A percentile compares a stretch with the other conserved stretches of the same genome.
Conservation (phyloP, 2,888 invertebrate genomes). For the Cryptophagus acutangulus region DNA sequence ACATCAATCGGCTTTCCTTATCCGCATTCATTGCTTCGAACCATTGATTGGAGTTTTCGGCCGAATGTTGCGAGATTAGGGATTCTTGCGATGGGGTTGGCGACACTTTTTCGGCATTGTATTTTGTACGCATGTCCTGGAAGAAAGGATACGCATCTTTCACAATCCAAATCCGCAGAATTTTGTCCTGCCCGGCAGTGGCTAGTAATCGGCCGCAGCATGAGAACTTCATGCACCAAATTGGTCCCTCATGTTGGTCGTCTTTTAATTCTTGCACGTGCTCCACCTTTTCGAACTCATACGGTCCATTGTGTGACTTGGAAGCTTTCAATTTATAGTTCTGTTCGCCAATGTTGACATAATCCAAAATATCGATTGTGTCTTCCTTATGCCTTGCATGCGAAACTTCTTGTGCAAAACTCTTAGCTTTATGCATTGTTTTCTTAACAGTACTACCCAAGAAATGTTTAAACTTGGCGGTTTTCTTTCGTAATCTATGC, state of each 20-base stretch:
- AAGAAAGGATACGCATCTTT: conserved; percentile 87
- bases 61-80: conserved; percentile 71
- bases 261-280: conserved; percentile 71
- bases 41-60: conserved; percentile 56
- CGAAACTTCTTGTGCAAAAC: conserved; percentile 81
- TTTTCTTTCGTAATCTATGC: conserved; percentile 49
- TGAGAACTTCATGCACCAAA: conserved; percentile 99
- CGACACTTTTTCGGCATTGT: conserved; percentile 85
- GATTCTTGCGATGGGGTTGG: conserved; percentile 93
- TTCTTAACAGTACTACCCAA: conserved; percentile 86
- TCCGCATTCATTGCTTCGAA: conserved; percentile 59
- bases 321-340: conserved; percentile 89
- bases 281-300: conserved; percentile 88
- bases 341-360: conserved; percentile 71
- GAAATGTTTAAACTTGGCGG: conserved; percentile 66
- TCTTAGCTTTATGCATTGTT: conserved; percentile 87
- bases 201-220: conserved; percentile 91
- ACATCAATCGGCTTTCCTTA: conserved; percentile 60
- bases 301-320: conserved; percentile 94
- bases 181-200: conserved; percentile 94
- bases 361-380: conserved; percentile 78
- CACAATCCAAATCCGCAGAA: conserved; percentile 92
- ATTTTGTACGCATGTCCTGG: conserved; percentile 92
- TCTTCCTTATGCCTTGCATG: conserved; percentile 85
- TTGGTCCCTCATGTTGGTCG: conserved; percentile 83